Conservation (phyloP, 2,888 invertebrate species). For the Bombyx huttoni region DNA sequence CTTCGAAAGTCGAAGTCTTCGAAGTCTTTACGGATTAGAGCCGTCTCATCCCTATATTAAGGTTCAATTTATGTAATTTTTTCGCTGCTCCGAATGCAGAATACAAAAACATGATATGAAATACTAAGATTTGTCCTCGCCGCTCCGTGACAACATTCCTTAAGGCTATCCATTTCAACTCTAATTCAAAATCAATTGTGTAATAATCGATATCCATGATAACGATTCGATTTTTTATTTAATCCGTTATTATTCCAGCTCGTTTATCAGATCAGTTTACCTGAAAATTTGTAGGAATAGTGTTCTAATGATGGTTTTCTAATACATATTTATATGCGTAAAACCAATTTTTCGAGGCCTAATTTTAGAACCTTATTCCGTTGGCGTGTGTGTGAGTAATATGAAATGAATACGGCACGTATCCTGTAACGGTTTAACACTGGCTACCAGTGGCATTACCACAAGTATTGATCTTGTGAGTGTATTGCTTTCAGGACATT, state of each 20-base stretch:
- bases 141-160: too few relatives aligned
- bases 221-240: neutral
- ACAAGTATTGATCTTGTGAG: conserved; percentile 68
- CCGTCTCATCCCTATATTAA: too few relatives aligned
- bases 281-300: conserved; percentile 6
- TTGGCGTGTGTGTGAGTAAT: conserved; percentile 20
- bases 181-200: too few relatives aligned
- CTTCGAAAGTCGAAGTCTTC: too few relatives aligned
- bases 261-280: neutral
- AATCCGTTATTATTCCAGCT: neutral
- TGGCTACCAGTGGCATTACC: conserved; percentile 61
- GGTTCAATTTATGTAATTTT: too few relatives aligned
- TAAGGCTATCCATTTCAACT: too few relatives aligned
- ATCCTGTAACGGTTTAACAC: conserved; percentile 44
- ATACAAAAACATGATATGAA: too few relatives aligned
- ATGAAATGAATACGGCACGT: conserved; percentile 61
- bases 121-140: too few relatives aligned
- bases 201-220: too few relatives aligned
- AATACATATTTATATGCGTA: neutral
- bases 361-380: conserved; percentile 5
- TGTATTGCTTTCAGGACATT: conserved; percentile 74
- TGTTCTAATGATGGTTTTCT: neutral
- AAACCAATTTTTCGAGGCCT: too few relatives aligned
- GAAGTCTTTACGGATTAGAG: too few relatives aligned
- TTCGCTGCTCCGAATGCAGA: too few relatives aligned